Conservation (phyloP, 2,797 vertebrate genomes). For the Hyperoplus lanceolatus region DNA sequence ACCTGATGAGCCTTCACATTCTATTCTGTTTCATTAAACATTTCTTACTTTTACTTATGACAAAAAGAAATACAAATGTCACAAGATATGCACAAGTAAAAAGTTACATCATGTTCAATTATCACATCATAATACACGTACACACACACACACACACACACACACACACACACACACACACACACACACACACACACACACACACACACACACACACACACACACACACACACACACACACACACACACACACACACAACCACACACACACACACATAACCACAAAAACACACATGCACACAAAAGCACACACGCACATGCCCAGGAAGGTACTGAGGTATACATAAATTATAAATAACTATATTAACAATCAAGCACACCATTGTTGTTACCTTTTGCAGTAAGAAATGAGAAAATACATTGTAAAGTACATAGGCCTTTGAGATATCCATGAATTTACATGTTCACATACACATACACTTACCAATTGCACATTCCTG, state of each 20-base stretch:
- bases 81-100: too few species aligned
- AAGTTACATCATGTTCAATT: too few species aligned
- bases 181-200: too few species aligned
- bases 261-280: too few species aligned
- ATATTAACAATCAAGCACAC: constrained; percentile 25
- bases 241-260: too few species aligned
- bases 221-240: too few species aligned
- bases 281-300: background rate
- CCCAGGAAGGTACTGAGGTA: background rate
- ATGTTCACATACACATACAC: background rate
- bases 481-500: background rate
- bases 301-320: background rate
- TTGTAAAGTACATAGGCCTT: constrained; percentile 29
- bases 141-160: background rate
- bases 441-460: constrained; percentile 29
- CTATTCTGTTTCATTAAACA: too few species aligned
- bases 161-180: too few species aligned
- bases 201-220: too few species aligned
- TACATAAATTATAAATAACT: constrained; percentile 34
- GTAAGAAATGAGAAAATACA: constrained; percentile 27
- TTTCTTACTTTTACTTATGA: too few species aligned
- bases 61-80: too few species aligned
- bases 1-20: too few species aligned
- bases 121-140: background rate
- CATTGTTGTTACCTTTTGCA: constrained; percentile 39